Evolutionary conservation across 2,888 invertebrate species (phyloP).

Genomic region (Diabrotica balteata): DNA sequence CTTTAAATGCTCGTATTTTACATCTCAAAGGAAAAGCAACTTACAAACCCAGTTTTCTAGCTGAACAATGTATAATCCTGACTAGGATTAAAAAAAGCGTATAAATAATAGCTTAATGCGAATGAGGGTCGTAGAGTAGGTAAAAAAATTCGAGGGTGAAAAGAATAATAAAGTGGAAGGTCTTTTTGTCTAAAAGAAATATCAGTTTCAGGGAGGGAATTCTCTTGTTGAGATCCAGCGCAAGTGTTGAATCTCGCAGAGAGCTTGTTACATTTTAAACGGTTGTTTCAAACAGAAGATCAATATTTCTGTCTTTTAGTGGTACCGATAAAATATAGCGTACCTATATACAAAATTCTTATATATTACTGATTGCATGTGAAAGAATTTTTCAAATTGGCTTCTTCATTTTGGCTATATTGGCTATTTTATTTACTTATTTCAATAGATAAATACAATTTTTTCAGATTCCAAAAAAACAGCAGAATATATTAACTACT

Average conservation of each 20-base stretch:
- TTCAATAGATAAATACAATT: too few relatives aligned
- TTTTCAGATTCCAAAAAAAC: too few relatives aligned
- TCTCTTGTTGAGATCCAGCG: slow-evolving; percentile 4
- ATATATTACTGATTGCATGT: too few relatives aligned
- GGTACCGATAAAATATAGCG: too few relatives aligned
- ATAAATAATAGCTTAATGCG: slow-evolving; percentile 45
- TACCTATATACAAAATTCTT: too few relatives aligned
- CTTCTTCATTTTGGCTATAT: too few relatives aligned
- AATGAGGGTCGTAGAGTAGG: slow-evolving; percentile 36
- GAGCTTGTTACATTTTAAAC: too few relatives aligned
- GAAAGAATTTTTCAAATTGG: too few relatives aligned
- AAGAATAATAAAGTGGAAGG: slow-evolving; percentile 20
- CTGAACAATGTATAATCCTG: slow-evolving; percentile 46
- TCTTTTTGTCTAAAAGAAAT: slow-evolving; percentile 21
- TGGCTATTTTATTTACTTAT: too few relatives aligned
- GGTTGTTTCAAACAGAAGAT: too few relatives aligned
- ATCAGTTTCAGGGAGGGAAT: slow-evolving; percentile 20
- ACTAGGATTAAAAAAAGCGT: slow-evolving; percentile 42
- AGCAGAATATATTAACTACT: too few relatives aligned
- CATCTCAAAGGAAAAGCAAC: slow-evolving; percentile 45
- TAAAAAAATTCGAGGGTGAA: slow-evolving; percentile 34
- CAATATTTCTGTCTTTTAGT: too few relatives aligned
- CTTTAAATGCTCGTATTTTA: slow-evolving; percentile 45
- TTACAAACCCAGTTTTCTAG: slow-evolving; percentile 43
- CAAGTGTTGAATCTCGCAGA: slow-evolving; percentile 6